Evolutionary conservation across 2,797 vertebrate genomes (phyloP).

Genomic region (Cebuella pygmaea): DNA sequence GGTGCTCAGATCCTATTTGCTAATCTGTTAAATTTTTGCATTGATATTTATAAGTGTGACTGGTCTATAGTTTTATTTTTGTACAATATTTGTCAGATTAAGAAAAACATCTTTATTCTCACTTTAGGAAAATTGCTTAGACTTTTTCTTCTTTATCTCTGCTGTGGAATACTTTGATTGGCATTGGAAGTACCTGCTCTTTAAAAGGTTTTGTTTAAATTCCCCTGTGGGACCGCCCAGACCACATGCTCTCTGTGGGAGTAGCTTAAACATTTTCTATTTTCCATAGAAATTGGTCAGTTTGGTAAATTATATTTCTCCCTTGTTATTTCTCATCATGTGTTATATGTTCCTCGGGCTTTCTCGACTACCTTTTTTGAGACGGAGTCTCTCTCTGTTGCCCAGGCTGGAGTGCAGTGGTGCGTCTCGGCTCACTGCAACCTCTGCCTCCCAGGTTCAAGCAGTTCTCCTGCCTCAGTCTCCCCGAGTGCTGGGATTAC

Average conservation of each 20-base stretch:
- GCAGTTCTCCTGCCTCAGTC: not conserved
- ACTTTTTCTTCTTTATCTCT: not conserved
- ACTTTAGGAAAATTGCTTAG: not conserved
- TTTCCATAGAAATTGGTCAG: not conserved
- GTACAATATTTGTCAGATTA: not conserved
- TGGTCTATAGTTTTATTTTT: not conserved
- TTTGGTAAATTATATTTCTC: not conserved
- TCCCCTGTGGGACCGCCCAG: not conserved
- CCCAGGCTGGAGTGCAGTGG: not conserved
- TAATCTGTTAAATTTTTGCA: not conserved
- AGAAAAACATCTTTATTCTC: not conserved
- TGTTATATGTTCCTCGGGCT: not conserved
- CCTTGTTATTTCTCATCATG: not conserved
- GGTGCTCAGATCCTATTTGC: not conserved
- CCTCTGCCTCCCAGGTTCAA: not conserved
- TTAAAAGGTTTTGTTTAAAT: not conserved
- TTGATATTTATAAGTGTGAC: constrained; percentile 8
- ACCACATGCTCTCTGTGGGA: not conserved
- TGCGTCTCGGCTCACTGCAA: not conserved
- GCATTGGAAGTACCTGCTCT: not conserved
- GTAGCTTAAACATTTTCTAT: not conserved
- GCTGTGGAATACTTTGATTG: not conserved
- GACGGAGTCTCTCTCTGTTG: not conserved
- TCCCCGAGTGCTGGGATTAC: not conserved
- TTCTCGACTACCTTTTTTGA: not conserved